These are phyloP conservation scores for Clunio marinus DNA, from an alignment of 2,888 invertebrate species.

Conservation along the genomic window DNA sequence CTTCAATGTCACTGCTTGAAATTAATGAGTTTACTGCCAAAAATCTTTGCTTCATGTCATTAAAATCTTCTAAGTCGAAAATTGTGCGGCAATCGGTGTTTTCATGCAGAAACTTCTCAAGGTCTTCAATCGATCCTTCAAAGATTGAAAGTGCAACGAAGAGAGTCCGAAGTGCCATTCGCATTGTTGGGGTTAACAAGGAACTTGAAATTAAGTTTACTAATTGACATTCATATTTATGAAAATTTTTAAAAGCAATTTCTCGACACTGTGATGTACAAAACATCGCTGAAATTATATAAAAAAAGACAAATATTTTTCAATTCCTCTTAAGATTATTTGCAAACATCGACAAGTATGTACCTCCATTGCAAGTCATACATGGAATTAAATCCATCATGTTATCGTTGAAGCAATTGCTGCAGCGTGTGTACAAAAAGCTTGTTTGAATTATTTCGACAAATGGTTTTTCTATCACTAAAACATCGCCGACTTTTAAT, in stretches of 20 bases:
- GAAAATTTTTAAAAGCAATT: constrained; percentile 63
- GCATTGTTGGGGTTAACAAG: constrained; percentile 40
- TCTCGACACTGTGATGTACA: constrained; percentile 49
- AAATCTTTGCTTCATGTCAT: neutral
- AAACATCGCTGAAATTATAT: constrained; percentile 44
- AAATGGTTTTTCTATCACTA: constrained; percentile 74
- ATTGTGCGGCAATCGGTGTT: neutral
- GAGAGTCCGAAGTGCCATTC: constrained; percentile 43
- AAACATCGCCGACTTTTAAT: constrained; percentile 68
- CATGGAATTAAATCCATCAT: constrained; percentile 44
- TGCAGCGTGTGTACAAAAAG: constrained; percentile 50
- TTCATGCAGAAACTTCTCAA: neutral
- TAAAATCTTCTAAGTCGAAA: neutral
- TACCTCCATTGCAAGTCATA: neutral
- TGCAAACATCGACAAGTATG: neutral
- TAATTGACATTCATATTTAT: constrained; percentile 71
- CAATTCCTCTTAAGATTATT: neutral
- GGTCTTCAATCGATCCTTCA: constrained; percentile 43
- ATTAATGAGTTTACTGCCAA: neutral
- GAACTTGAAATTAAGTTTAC: constrained; percentile 52
- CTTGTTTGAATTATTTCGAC: constrained; percentile 53
- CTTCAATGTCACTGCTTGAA: neutral
- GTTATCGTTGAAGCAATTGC: constrained; percentile 49
- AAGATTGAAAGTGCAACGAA: constrained; percentile 52
- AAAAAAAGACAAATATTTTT: neutral